A percentile compares a stretch with the other conserved stretches of the same genome.
Conservation (phyloP, 1,140 invertebrate genomes). For the Coenobita brevimanus region DNA sequence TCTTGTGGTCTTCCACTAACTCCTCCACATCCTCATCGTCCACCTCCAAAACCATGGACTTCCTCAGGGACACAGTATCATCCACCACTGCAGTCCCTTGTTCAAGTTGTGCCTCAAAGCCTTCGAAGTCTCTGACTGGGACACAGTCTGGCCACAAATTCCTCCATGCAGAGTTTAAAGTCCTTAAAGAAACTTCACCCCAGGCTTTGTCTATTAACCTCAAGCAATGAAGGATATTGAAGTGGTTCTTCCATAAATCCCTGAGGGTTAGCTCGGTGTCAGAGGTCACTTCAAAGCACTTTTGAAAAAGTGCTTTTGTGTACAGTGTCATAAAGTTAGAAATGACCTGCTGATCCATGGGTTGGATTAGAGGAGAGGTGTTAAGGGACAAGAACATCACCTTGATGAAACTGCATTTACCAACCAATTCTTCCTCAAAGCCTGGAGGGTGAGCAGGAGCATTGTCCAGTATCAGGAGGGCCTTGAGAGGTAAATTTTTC, state of each 20-base stretch:
- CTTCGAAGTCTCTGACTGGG: conserved; percentile 24
- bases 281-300: too few species aligned
- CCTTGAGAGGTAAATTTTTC: conserved; percentile 69
- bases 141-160: conserved; percentile 30
- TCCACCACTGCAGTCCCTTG: conserved; percentile 17
- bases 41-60: conserved; percentile 36
- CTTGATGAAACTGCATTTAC: conserved; percentile 65
- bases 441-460: too few species aligned
- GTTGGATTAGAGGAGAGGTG: conserved; percentile 64
- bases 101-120: too few species aligned
- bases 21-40: conserved; percentile 44
- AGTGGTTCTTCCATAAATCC: too few species aligned
- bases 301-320: conserved; percentile 61
- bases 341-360: conserved; percentile 69
- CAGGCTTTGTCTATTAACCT: conserved; percentile 66
- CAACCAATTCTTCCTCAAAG: conserved; percentile 54
- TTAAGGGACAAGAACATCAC: too few species aligned
- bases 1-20: too few species aligned
- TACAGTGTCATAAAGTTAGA: conserved; percentile 69
- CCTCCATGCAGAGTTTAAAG: too few species aligned
- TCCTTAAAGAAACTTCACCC: conserved; percentile 54
- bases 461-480: too few species aligned
- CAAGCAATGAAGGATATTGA: conserved; percentile 62
- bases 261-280: too few species aligned
- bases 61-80: conserved; percentile 42